phyloP scores from a whole-genome alignment of 2,113 vertebrate species.

The Ochotona curzoniae region DNA sequence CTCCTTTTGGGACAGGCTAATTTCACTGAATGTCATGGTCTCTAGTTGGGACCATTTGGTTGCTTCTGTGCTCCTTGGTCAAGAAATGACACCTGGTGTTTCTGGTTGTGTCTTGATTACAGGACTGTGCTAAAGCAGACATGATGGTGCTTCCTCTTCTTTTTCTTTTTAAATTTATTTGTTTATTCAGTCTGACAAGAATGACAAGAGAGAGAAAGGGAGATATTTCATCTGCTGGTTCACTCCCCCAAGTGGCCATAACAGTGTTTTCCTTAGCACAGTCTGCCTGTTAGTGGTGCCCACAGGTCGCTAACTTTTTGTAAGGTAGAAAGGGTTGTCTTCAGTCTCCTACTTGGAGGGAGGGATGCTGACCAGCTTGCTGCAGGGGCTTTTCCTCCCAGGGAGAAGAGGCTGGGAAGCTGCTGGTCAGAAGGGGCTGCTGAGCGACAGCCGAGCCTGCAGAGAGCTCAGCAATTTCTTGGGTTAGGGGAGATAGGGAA shows the following conservation, averaged over 20 bases:
- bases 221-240: too few relatives aligned
- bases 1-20: too few relatives aligned
- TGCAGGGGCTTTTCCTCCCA: not conserved
- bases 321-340: not conserved
- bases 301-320: not conserved
- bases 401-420: not conserved
- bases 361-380: not conserved
- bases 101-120: not conserved
- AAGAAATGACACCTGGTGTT: not conserved
- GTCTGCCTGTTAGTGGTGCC: not conserved
- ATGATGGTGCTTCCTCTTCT: too few relatives aligned
- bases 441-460: not conserved
- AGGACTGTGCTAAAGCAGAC: not conserved
- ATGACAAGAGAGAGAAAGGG: too few relatives aligned
- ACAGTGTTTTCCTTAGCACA: not conserved
- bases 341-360: not conserved
- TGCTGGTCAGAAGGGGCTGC: not conserved
- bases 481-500: not conserved
- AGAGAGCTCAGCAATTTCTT: too few relatives aligned
- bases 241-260: too few relatives aligned
- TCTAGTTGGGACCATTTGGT: too few relatives aligned
- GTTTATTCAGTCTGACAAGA: too few relatives aligned
- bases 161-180: too few relatives aligned
- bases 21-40: too few relatives aligned
- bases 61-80: not conserved